phyloP scores from a whole-genome alignment of 2,888 invertebrate species.

The Clunio marinus region DNA sequence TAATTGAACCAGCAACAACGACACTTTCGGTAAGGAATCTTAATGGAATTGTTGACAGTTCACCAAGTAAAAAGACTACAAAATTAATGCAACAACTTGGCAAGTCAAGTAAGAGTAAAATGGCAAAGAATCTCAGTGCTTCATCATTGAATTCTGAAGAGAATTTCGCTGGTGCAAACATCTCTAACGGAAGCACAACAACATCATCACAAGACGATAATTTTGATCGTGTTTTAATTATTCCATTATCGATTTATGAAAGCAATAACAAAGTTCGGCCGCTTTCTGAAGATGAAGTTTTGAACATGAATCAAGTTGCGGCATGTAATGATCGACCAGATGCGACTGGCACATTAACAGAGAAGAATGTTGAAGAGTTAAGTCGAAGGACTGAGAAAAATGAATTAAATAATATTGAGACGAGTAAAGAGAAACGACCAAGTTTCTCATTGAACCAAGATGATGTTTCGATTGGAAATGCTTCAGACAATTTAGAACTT shows the following conservation, averaged over 20 bases:
- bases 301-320: slow-evolving; percentile 50
- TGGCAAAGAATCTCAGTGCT: slow-evolving; percentile 48
- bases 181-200: slow-evolving; percentile 44
- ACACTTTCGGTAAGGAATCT: slow-evolving; percentile 26
- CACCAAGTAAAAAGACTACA: slow-evolving; percentile 31
- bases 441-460: slow-evolving; percentile 82
- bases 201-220: slow-evolving; percentile 42
- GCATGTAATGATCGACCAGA: slow-evolving; percentile 46
- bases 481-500: slow-evolving; percentile 90
- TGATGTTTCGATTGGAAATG: slow-evolving; percentile 86
- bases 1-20: not conserved
- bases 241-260: slow-evolving; percentile 59
- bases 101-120: slow-evolving; percentile 49
- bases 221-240: slow-evolving; percentile 61
- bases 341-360: slow-evolving; percentile 42
- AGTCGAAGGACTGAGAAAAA: slow-evolving; percentile 42
- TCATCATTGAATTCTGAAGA: slow-evolving; percentile 16
- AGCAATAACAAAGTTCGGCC: slow-evolving; percentile 59
- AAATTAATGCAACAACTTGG: slow-evolving; percentile 42
- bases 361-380: slow-evolving; percentile 45
- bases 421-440: slow-evolving; percentile 14
- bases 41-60: slow-evolving; percentile 13
- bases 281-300: slow-evolving; percentile 62
- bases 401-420: slow-evolving; percentile 39
- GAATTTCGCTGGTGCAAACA: slow-evolving; percentile 43